A percentile compares a stretch with the other conserved stretches of the same genome.
phyloP scores from a whole-genome alignment of 2,113 vertebrate genomes.

The Raja brachyura region DNA sequence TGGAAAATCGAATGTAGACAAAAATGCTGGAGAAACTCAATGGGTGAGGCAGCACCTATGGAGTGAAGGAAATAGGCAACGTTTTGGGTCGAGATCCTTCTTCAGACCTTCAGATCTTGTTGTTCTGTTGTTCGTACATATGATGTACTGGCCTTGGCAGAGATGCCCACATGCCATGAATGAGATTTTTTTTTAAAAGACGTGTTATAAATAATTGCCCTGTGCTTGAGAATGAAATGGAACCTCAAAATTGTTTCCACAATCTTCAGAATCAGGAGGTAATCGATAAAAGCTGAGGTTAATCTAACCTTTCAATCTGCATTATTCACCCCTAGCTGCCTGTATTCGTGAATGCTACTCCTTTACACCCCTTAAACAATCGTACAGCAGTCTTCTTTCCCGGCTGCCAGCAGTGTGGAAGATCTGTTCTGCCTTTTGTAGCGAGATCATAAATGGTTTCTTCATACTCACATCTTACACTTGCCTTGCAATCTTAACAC shows the following conservation, averaged over 20 bases:
- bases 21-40: no score
- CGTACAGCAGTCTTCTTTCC: neutral
- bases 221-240: neutral
- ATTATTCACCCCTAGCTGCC: conserved; percentile 13
- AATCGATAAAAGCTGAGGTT: neutral
- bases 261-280: neutral
- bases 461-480: neutral
- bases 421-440: neutral
- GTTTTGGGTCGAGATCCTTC: no score
- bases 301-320: conserved; percentile 15
- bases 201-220: neutral
- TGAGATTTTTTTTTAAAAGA: neutral
- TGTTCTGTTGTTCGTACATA: no score
- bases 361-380: conserved; percentile 10
- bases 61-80: no score
- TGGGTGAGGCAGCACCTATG: no score
- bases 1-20: no score
- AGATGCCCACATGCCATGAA: neutral
- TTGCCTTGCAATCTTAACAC: neutral
- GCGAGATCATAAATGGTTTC: neutral
- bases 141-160: neutral
- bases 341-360: neutral
- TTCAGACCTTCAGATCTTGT: no score
- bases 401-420: neutral
- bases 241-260: neutral